These are phyloP conservation scores for Marasmarcha lunaedactyla DNA, from an alignment of 2,888 invertebrate genomes.

Conservation along the genomic window DNA sequence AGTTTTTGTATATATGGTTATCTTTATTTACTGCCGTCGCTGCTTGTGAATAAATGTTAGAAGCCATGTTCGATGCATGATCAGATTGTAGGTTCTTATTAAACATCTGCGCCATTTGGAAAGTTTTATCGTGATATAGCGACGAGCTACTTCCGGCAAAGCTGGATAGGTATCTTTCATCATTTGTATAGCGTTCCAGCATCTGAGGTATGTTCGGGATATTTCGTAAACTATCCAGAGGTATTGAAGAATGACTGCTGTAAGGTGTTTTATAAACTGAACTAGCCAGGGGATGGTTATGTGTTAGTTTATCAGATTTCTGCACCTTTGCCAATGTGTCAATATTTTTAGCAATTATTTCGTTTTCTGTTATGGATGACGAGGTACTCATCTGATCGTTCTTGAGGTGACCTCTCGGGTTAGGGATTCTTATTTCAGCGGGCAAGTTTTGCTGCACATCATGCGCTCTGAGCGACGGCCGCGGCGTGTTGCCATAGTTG, in stretches of 20 bases:
- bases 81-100: slow-evolving; percentile 56
- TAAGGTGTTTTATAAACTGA: slow-evolving; percentile 55
- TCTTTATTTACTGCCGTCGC: slow-evolving; percentile 43
- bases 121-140: slow-evolving; percentile 70
- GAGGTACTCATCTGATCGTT: slow-evolving; percentile 34
- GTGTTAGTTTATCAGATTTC: slow-evolving; percentile 45
- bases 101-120: slow-evolving; percentile 73
- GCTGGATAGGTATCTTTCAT: slow-evolving; percentile 65
- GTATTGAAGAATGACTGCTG: slow-evolving; percentile 41
- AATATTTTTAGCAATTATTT: slow-evolving; percentile 33
- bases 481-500: slow-evolving; percentile 32
- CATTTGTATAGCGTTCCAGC: slow-evolving; percentile 68
- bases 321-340: slow-evolving; percentile 39
- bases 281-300: slow-evolving; percentile 44
- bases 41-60: slow-evolving; percentile 46
- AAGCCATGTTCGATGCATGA: slow-evolving; percentile 36
- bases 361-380: slow-evolving; percentile 28
- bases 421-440: slow-evolving; percentile 52
- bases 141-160: slow-evolving; percentile 50
- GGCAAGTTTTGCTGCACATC: slow-evolving; percentile 44
- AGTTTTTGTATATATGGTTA: slow-evolving; percentile 37
- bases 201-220: slow-evolving; percentile 72
- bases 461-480: slow-evolving; percentile 34
- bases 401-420: slow-evolving; percentile 44
- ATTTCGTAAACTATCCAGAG: slow-evolving; percentile 65